These are phyloP conservation scores for Atractosteus spatula DNA, from an alignment of 2,113 vertebrate species.

Conservation along the genomic window DNA sequence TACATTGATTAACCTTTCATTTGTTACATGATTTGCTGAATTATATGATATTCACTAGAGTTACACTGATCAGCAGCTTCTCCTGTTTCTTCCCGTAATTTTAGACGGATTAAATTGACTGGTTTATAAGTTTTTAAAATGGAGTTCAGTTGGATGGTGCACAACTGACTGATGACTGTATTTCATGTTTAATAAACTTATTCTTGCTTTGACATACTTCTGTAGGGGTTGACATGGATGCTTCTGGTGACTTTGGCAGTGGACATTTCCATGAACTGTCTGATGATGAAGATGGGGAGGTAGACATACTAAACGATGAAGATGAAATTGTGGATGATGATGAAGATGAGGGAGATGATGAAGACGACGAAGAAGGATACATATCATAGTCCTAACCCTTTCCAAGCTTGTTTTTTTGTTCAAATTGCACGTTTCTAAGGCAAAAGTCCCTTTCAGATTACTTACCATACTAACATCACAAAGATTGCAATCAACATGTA, in stretches of 20 bases:
- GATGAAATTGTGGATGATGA: conserved; percentile 81
- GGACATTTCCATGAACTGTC: conserved; percentile 79
- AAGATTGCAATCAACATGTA: conserved; percentile 75
- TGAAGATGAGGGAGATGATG: conserved; percentile 84
- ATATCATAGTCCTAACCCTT: conserved; percentile 63
- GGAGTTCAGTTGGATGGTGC: too few relatives aligned
- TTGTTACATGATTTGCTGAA: too few relatives aligned
- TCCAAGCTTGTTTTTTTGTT: conserved; percentile 50
- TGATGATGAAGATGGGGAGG: conserved; percentile 73
- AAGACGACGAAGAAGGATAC: conserved; percentile 80
- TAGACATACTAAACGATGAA: conserved; percentile 73
- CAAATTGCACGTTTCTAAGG: conserved; percentile 74
- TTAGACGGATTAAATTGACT: too few relatives aligned
- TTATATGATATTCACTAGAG: too few relatives aligned
- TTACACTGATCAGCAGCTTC: too few relatives aligned
- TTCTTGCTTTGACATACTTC: conserved; percentile 7
- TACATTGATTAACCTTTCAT: too few relatives aligned
- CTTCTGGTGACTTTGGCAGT: conserved; percentile 89
- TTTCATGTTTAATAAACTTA: background rate
- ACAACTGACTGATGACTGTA: background rate
- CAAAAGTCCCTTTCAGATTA: conserved; percentile 68
- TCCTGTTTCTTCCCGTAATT: too few relatives aligned
- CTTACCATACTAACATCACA: conserved; percentile 68
- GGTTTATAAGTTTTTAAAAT: too few relatives aligned
- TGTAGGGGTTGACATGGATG: conserved; percentile 76